phyloP scores from a whole-genome alignment of 2,888 invertebrate species.

The Sycophila texana region DNA sequence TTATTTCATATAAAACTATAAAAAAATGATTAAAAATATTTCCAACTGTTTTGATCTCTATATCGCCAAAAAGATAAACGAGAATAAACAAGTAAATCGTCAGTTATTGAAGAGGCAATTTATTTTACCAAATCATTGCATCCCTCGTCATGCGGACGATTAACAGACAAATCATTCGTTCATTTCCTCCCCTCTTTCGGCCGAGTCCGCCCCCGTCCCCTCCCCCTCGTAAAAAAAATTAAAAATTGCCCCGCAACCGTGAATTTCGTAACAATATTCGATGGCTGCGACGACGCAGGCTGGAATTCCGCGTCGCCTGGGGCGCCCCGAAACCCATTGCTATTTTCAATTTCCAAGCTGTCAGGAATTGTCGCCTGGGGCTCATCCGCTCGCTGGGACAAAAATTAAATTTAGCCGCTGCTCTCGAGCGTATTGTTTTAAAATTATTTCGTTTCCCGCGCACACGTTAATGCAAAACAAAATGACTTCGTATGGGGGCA shows the following conservation, averaged over 20 bases:
- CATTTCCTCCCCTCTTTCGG: background rate
- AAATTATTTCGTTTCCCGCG: background rate
- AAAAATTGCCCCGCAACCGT: background rate
- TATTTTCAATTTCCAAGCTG: slow-evolving; percentile 48
- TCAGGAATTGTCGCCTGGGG: slow-evolving; percentile 24
- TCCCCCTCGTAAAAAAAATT: background rate
- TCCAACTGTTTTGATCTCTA: too few species aligned
- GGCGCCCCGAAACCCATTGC: slow-evolving; percentile 14
- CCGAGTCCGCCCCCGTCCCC: background rate
- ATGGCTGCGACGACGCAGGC: background rate
- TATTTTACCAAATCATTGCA: too few species aligned
- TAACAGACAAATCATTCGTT: too few species aligned
- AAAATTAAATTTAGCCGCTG: background rate
- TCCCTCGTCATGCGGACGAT: too few species aligned
- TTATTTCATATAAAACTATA: too few species aligned
- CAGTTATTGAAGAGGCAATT: too few species aligned
- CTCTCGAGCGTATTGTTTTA: background rate
- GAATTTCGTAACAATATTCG: slow-evolving; percentile 1
- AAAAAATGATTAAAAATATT: too few species aligned
- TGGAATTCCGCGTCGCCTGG: background rate
- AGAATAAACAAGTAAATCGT: too few species aligned
- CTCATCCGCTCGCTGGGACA: background rate
- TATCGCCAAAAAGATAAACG: too few species aligned
- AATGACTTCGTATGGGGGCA: too few species aligned
- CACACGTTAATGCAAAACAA: background rate